Percentiles rank a stretch among this genome's conserved stretches.
These are phyloP conservation scores for Aegithalos caudatus DNA, from an alignment of 2,113 vertebrate species.

Conservation along the genomic window DNA sequence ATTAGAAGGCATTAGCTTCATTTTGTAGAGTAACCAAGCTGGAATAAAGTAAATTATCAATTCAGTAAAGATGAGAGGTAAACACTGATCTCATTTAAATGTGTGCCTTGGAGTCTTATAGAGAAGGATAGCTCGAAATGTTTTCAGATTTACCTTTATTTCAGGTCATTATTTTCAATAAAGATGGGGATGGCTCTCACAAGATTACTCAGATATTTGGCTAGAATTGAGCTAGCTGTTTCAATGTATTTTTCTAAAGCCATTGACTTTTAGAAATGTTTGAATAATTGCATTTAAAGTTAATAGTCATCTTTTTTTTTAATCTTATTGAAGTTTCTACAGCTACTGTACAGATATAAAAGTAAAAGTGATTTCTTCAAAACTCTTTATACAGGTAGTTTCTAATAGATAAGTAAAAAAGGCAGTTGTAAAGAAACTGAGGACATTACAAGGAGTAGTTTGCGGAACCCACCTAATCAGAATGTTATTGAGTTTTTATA, in stretches of 20 bases:
- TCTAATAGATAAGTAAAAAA: background rate
- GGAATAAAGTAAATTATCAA: slow-evolving; percentile 33
- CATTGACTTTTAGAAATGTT: background rate
- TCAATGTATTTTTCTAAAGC: background rate
- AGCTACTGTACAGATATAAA: background rate
- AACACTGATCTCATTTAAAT: background rate
- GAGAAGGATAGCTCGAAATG: background rate
- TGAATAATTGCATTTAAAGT: background rate
- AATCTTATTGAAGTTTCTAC: background rate
- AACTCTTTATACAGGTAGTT: background rate
- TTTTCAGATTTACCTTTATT: slow-evolving; percentile 17
- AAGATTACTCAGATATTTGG: background rate
- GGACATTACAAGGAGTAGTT: background rate
- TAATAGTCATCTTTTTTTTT: background rate
- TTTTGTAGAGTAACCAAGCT: background rate
- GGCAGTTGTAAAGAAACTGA: background rate
- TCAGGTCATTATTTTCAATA: background rate
- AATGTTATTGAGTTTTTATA: background rate
- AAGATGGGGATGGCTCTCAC: background rate
- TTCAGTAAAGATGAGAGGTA: background rate
- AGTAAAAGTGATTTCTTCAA: background rate
- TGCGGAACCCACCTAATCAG: background rate
- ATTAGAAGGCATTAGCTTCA: slow-evolving; percentile 30
- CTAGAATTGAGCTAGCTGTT: background rate
- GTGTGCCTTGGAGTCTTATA: background rate